These are phyloP conservation scores for Ormyrus pomaceus DNA, from an alignment of 2,888 invertebrate species.

Conservation along the genomic window DNA sequence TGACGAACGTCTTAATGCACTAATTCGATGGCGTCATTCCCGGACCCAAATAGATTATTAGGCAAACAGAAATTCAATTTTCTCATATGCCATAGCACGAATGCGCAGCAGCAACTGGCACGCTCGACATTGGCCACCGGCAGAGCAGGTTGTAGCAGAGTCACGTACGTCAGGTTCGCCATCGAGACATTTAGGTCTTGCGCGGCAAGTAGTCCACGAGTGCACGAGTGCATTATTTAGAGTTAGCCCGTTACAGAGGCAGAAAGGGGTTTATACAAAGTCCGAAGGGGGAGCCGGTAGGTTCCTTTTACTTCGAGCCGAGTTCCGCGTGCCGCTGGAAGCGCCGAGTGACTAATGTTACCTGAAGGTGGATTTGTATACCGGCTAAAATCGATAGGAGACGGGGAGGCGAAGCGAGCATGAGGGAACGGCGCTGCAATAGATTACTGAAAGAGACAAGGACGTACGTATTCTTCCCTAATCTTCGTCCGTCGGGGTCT, in stretches of 20 bases:
- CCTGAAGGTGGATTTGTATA: constrained; percentile 71
- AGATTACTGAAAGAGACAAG: constrained; percentile 42
- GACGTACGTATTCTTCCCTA: constrained; percentile 47
- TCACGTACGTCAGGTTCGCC: not conserved
- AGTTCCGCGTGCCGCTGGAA: constrained; percentile 5
- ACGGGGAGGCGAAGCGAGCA: constrained; percentile 31
- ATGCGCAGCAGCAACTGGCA: not conserved
- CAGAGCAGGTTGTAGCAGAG: not conserved
- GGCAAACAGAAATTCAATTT: constrained; percentile 1
- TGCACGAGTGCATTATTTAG: constrained; percentile 39
- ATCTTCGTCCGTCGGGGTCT: constrained; percentile 26
- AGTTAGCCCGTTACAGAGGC: not conserved
- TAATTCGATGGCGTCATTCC: not conserved
- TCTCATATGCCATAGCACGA: not conserved
- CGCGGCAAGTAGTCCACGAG: constrained; percentile 11
- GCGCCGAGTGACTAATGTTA: constrained; percentile 69
- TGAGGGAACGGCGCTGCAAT: constrained; percentile 18
- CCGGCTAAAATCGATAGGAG: constrained; percentile 69
- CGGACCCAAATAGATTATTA: constrained; percentile 1
- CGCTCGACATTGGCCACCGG: too few species aligned
- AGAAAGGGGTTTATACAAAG: not conserved
- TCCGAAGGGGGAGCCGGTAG: constrained; percentile 15
- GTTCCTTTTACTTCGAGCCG: constrained; percentile 35
- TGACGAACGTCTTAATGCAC: not conserved
- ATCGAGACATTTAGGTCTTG: constrained; percentile 12